Base-by-base conservation (phyloP, 1,140 invertebrate species). In the Euschistus heros region DNA sequence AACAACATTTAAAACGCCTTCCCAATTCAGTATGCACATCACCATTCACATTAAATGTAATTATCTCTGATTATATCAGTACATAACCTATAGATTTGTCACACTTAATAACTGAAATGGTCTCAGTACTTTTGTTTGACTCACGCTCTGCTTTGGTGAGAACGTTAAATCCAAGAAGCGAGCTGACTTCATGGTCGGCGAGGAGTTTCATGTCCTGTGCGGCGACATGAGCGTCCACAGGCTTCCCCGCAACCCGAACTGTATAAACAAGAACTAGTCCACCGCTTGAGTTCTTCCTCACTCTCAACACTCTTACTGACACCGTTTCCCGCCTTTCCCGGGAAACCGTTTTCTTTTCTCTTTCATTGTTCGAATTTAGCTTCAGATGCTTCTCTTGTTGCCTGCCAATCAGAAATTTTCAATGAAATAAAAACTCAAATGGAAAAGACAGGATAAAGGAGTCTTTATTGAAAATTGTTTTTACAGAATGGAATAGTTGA, bases 111-210 rank as follows among this genome's bases (percentile, higher is more conserved):
- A 10, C 33, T 37, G 33, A 37, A 37, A 37, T 6, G 33, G 33
- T 13, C 33, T 37, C 33, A 37, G 33, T 37, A 37, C 33, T 37
- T 37, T 37, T 37, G 33, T 37, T 37, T 37, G 33, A 75, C 82
- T 84, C 79, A 91, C 88, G 88, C 79, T 90, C 86, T 61, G 88
- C 88, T 76, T 90, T 89, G 66, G 88, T 86, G 17, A 87, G 81
- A n/a, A 90, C 82, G 0, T 86, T 80, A 46, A 83, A 84, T 8
- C 87, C 88, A 30, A 91, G 76, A 66, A 86, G 84, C n/a, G 79
- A 76, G 0, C 81, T 81, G 0, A 88, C 87, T 74, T 91, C 89
- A 13, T 81, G 81, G 44, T 87, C 83, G 0, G 83, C 81, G 3
- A 91, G 80, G 7, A 90, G 75, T 47, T 81, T 77, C 88, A 91